A percentile compares a stretch with the other conserved stretches of the same genome.
Conservation (phyloP, 1,140 invertebrate genomes). For the Cherax quadricarinatus region DNA sequence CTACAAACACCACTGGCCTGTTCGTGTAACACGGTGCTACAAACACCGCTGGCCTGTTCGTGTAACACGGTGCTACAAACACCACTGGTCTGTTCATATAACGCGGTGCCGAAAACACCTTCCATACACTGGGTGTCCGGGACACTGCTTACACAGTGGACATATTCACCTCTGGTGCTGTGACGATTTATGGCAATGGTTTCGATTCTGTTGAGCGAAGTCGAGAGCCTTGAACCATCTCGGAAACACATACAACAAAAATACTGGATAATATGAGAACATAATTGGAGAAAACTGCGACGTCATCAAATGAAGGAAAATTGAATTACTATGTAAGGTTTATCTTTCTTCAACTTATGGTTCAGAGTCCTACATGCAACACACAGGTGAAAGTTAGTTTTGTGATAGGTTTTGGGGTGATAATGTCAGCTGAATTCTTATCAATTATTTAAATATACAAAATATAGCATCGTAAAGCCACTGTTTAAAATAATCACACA, state of each 20-base stretch:
- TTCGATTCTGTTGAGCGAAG: neutral
- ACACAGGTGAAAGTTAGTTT: neutral
- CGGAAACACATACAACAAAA: neutral
- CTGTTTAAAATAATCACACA: slow-evolving; percentile 43
- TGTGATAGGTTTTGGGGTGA: neutral
- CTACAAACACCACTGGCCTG: too few species aligned
- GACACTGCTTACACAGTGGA: too few species aligned
- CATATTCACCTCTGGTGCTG: slow-evolving; percentile 7
- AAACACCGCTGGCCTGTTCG: too few species aligned
- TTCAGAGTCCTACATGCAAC: neutral
- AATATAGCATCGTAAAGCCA: slow-evolving; percentile 56
- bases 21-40: too few species aligned
- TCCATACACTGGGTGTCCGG: too few species aligned
- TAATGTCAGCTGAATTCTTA: slow-evolving; percentile 6
- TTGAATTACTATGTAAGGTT: too few species aligned
- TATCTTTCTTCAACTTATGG: neutral
- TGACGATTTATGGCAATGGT: neutral
- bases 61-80: too few species aligned
- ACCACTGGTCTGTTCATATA: too few species aligned
- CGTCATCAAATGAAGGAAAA: too few species aligned
- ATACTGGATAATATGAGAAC: too few species aligned
- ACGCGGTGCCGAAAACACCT: too few species aligned
- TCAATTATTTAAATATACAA: slow-evolving; percentile 34
- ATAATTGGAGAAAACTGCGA: too few species aligned
- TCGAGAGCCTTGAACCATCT: slow-evolving; percentile 16